Evolutionary conservation across 35 echinoderm and acorn worm species (phyloP).

Genomic region (Acanthaster planci): DNA sequence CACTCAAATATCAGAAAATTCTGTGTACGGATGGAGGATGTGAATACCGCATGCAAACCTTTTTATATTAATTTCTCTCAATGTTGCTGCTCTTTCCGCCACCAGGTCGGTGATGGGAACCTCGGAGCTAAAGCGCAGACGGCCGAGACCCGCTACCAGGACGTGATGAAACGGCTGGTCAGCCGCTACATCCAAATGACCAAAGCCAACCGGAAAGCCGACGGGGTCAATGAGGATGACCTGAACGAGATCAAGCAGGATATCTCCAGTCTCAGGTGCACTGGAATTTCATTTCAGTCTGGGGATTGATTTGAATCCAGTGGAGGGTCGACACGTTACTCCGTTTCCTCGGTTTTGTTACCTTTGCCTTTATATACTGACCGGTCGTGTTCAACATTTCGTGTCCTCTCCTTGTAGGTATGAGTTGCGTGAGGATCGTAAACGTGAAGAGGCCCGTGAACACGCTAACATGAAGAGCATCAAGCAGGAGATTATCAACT

Average conservation of each 20-base stretch:
- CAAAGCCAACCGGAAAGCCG: slow-evolving; percentile 89
- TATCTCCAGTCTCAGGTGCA: slow-evolving; percentile 94
- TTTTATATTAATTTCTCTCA: no score
- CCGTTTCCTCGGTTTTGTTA: background rate
- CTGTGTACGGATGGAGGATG: no score
- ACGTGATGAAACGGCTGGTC: slow-evolving; percentile 95
- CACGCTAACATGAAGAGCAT: slow-evolving; percentile 73
- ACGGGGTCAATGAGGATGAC: slow-evolving; percentile 97
- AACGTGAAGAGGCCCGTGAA: slow-evolving; percentile 73
- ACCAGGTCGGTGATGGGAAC: slow-evolving; percentile 31
- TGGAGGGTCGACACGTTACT: background rate
- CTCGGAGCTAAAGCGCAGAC: slow-evolving; percentile 43
- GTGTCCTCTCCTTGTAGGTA: slow-evolving; percentile 58
- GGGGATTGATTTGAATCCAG: no score
- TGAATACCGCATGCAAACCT: no score
- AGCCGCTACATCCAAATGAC: slow-evolving; percentile 92
- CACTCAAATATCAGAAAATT: no score
- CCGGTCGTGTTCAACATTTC: no score
- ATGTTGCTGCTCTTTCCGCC: background rate
- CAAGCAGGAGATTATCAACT: slow-evolving; percentile 59
- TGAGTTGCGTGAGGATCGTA: slow-evolving; percentile 90
- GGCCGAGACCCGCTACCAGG: slow-evolving; percentile 86
- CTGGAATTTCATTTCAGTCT: no score
- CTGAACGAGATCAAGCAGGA: slow-evolving; percentile 99
- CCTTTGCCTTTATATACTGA: background rate